Evolutionary conservation across 1,140 invertebrate species (phyloP).

Genomic region (Euborellia annulipes): DNA sequence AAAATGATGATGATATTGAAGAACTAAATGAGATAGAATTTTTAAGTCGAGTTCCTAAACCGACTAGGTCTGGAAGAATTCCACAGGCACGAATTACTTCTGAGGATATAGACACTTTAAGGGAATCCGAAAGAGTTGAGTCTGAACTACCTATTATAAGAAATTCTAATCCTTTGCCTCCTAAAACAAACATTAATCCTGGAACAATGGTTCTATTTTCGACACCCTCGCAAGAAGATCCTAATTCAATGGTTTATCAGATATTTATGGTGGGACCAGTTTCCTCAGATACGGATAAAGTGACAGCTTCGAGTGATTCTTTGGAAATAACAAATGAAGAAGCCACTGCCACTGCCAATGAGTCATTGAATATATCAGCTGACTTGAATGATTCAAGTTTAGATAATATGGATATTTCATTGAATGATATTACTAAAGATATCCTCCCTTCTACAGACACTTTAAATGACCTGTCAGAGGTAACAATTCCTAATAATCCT

Average conservation of each 20-base stretch:
- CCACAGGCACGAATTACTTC: slow-evolving; percentile 15
- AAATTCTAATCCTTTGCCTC: slow-evolving; percentile 18
- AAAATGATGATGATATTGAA: not conserved
- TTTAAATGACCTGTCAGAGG: no score
- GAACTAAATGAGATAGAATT: not conserved
- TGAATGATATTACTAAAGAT: no score
- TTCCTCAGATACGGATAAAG: no score
- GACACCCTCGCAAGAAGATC: slow-evolving; percentile 23
- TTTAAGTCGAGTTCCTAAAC: slow-evolving; percentile 23
- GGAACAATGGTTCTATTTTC: slow-evolving; percentile 29
- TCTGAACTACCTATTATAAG: slow-evolving; percentile 8
- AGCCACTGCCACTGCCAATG: no score
- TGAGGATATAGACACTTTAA: slow-evolving; percentile 19
- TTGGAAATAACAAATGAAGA: no score
- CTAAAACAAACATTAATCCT: slow-evolving; percentile 24
- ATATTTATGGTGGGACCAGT: slow-evolving; percentile 32
- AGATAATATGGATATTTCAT: no score
- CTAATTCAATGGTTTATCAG: slow-evolving; percentile 26
- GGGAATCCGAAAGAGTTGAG: slow-evolving; percentile 9
- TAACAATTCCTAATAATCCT: no score
- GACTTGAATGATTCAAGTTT: no score
- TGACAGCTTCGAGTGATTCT: no score
- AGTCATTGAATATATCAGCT: no score
- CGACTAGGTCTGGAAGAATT: slow-evolving; percentile 25
- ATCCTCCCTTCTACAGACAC: no score